phyloP scores from a whole-genome alignment of 2,113 vertebrate species.

The Falco punctatus region DNA sequence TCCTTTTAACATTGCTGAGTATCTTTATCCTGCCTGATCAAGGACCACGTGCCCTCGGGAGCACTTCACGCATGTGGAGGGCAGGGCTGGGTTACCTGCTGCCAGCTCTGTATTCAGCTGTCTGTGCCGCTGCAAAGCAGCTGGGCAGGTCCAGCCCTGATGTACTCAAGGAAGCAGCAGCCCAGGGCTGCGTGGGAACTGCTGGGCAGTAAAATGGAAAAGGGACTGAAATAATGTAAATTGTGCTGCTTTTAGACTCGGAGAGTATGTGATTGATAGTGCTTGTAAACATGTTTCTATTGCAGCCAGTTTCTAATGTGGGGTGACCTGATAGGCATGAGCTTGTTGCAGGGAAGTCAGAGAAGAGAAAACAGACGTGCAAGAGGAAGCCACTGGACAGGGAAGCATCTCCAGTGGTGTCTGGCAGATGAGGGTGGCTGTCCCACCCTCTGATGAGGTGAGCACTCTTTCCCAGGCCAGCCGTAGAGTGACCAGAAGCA shows the following conservation, averaged over 20 bases:
- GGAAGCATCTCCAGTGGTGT: neutral
- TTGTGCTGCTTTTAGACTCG: neutral
- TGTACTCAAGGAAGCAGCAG: neutral
- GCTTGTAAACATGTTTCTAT: neutral
- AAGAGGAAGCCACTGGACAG: neutral
- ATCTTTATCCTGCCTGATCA: neutral
- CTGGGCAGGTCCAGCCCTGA: neutral
- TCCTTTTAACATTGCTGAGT: neutral
- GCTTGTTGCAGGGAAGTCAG: neutral
- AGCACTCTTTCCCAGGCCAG: neutral
- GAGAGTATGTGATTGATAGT: neutral
- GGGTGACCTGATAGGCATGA: neutral
- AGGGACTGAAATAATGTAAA: neutral
- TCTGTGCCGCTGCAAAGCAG: neutral
- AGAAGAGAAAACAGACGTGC: neutral
- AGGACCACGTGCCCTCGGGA: neutral
- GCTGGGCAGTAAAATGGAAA: neutral
- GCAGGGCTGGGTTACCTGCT: neutral
- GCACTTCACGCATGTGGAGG: neutral
- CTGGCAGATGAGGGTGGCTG: neutral
- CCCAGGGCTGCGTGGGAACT: neutral
- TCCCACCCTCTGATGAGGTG: neutral
- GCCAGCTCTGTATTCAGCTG: neutral
- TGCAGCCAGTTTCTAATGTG: neutral
- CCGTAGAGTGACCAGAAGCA: neutral